Evolutionary conservation across 1,140 invertebrate genomes (phyloP), one percentile per base, ranked within the genome.

Genomic region (Aphaenogaster rudis): DNA sequence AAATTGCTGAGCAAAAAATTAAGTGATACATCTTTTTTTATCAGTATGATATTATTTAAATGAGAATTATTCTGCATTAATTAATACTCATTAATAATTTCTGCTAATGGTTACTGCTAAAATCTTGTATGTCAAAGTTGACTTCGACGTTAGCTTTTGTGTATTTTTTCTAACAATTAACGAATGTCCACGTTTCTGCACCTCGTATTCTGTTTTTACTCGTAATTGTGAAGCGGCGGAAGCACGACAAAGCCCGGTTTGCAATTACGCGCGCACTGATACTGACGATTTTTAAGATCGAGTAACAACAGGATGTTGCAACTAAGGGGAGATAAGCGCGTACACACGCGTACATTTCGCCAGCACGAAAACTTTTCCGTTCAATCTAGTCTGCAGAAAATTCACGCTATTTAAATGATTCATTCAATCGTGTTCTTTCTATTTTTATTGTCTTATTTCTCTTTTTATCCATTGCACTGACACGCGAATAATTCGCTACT

Each of bases 301-400:
- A 21, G 15, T 74, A 82, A 76, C 8, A 84, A 76, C 54, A 61
- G 69, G 69, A 84, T 21, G 54, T 33, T 36, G 11, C 67, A 48
- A 61, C n/a, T 48, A 48, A 84, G 69, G 69, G 69, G 69, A 63
- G 69, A 84, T 84, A 84, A 84, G 69, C 54, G 39, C 17, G 7
- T 9, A 0, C 17, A 4, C 45, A n/a, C 28, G 28, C 6, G 7
- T 50, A 64, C 0, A 48, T 79, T 57, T 57, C 6, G 9, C n/a
- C n/a, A 28, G 1, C 61, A 28, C n/a, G 7, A 33, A 71, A 33
- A 57, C 42, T 4, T 48, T 50, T 76, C 45, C 28, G n/a, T 2
- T 74, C 3, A 17, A 36, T 7, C 17, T 59, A 33, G 4, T 8
- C 0, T 13, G 21, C 3, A 28, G 5, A 45, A 66, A 80, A 66